Conservation (phyloP, 2,888 invertebrate species). For the Lampropteryx suffumata region DNA sequence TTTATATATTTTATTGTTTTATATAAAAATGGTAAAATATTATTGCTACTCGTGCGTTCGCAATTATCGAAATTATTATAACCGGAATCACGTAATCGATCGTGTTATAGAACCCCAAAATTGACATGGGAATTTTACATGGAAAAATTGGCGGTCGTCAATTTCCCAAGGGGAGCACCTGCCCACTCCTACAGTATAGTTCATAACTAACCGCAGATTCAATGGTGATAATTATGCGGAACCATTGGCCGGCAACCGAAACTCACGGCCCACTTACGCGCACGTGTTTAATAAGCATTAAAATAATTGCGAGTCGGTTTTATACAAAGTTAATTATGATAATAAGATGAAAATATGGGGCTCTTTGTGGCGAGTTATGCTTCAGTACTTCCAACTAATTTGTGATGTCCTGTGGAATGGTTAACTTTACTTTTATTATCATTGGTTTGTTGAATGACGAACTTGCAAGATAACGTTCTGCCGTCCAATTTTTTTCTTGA, state of each 20-base stretch:
- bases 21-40: constrained; percentile 22
- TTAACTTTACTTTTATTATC: not conserved
- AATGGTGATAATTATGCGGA: constrained; percentile 77
- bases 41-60: constrained; percentile 10
- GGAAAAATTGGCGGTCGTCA: constrained; percentile 13
- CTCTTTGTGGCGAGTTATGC: constrained; percentile 62
- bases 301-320: constrained; percentile 74
- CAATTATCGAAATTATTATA: constrained; percentile 21
- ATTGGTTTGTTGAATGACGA: too few relatives aligned
- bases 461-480: too few relatives aligned
- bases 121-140: constrained; percentile 20
- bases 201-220: constrained; percentile 66
- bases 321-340: constrained; percentile 78
- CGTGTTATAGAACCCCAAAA: constrained; percentile 21
- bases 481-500: too few relatives aligned
- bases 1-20: constrained; percentile 17
- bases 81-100: constrained; percentile 11
- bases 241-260: constrained; percentile 58
- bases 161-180: constrained; percentile 55
- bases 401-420: constrained; percentile 70
- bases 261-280: constrained; percentile 59
- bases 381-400: constrained; percentile 70
- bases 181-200: constrained; percentile 36
- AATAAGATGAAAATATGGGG: constrained; percentile 68
- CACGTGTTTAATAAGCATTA: constrained; percentile 80